A percentile compares a stretch with the other conserved stretches of the same genome.
Evolutionary conservation across 2,113 vertebrate species (phyloP).

Genomic region (Caracal caracal): DNA sequence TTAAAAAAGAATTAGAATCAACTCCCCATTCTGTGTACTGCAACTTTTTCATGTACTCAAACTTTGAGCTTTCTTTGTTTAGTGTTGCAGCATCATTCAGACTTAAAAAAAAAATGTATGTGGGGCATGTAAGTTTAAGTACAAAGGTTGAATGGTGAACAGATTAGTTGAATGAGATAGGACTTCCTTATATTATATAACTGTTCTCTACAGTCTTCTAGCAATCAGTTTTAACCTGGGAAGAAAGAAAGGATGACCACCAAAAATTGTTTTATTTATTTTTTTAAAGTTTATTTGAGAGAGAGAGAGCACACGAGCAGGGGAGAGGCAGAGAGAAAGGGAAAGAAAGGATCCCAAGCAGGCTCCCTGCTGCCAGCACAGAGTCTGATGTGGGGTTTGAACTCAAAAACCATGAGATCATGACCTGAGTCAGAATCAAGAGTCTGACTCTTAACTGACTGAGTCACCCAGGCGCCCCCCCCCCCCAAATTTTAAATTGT

Average conservation of each 20-base stretch:
- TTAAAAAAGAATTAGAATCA: background rate
- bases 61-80: slow-evolving; percentile 22
- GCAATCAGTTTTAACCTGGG: background rate
- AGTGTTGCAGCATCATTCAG: background rate
- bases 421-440: too few relatives aligned
- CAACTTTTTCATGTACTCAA: background rate
- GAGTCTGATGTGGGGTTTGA: too few relatives aligned
- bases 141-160: background rate
- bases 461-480: too few relatives aligned
- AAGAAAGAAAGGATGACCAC: slow-evolving; percentile 15
- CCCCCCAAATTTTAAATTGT: slow-evolving; percentile 24
- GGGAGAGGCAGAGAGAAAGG: too few relatives aligned
- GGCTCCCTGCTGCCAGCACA: too few relatives aligned
- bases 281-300: too few relatives aligned
- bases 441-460: too few relatives aligned
- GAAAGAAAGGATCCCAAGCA: too few relatives aligned
- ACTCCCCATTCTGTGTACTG: background rate
- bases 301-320: too few relatives aligned
- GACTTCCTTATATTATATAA: background rate
- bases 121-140: background rate
- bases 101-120: background rate
- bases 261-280: background rate
- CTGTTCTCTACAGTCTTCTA: background rate
- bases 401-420: too few relatives aligned
- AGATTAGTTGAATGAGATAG: background rate